A percentile compares a stretch with the other conserved stretches of the same genome.
Conservation (phyloP, 2,113 vertebrate genomes). For the Parus major region DNA sequence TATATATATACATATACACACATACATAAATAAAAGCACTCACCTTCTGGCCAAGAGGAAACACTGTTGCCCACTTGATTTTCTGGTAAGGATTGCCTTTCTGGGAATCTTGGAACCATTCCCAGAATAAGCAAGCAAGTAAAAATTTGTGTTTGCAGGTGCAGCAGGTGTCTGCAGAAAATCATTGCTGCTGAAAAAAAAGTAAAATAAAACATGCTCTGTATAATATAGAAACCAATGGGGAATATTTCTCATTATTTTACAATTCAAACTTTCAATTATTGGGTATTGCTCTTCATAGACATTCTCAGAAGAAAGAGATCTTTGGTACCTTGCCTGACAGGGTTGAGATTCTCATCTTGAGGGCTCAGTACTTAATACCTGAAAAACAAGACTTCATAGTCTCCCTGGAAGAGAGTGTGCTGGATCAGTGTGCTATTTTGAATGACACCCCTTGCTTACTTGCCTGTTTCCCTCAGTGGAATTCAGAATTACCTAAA, state of each 20-base stretch:
- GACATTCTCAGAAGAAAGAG: neutral
- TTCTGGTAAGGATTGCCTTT: neutral
- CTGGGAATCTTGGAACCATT: neutral
- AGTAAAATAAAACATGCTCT: neutral
- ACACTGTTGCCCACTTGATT: neutral
- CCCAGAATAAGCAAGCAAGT: accelerated
- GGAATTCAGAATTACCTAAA: neutral
- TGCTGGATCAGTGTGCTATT: neutral
- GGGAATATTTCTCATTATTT: neutral
- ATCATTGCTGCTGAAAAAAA: neutral
- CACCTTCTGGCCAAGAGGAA: neutral
- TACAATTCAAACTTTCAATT: neutral
- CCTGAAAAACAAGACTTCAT: neutral
- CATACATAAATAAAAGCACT: neutral
- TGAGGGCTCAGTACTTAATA: accelerated
- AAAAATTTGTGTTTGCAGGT: neutral
- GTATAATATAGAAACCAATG: neutral
- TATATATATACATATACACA: accelerated
- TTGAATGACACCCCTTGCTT: neutral
- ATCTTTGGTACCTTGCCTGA: neutral
- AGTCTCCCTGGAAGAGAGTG: neutral
- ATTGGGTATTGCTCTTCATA: neutral
- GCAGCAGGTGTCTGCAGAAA: neutral
- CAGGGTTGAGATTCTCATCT: neutral
- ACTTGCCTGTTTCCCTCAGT: neutral